A percentile compares a stretch with the other conserved stretches of the same genome.
phyloP scores from a whole-genome alignment of 2,888 invertebrate species.

The Acrocera orbiculus region DNA sequence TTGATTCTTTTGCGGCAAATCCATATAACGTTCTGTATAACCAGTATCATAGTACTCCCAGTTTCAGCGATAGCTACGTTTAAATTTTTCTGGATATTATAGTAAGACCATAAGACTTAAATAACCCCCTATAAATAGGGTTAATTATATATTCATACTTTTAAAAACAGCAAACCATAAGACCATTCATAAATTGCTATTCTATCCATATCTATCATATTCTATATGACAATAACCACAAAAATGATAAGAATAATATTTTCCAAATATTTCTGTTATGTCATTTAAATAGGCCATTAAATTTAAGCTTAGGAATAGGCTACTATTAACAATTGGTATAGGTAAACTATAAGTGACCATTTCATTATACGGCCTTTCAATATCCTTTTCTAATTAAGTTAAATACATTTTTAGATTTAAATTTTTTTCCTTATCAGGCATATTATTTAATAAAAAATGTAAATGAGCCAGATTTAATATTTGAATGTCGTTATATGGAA shows the following conservation, averaged over 20 bases:
- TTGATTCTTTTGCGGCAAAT: slow-evolving; percentile 55
- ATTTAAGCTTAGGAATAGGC: slow-evolving; percentile 17
- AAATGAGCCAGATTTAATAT: slow-evolving; percentile 38
- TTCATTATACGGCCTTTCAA: slow-evolving; percentile 9
- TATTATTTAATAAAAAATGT: slow-evolving; percentile 33
- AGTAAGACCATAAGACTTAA: slow-evolving; percentile 86
- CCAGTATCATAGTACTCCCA: slow-evolving; percentile 98
- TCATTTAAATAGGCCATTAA: slow-evolving; percentile 3
- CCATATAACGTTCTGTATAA: slow-evolving; percentile 97
- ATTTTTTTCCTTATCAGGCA: slow-evolving; percentile 34
- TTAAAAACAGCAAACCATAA: slow-evolving; percentile 63
- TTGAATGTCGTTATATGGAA: slow-evolving; percentile 33
- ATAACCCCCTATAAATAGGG: slow-evolving; percentile 65
- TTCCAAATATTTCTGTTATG: background rate
- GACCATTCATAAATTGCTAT: slow-evolving; percentile 98
- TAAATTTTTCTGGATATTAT: slow-evolving; percentile 83
- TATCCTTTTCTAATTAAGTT: slow-evolving; percentile 14
- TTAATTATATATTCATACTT: too few relatives aligned
- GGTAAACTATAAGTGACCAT: slow-evolving; percentile 15
- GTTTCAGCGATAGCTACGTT: slow-evolving; percentile 85
- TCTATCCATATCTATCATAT: slow-evolving; percentile 82
- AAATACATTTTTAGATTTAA: slow-evolving; percentile 16
- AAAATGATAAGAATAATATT: too few relatives aligned
- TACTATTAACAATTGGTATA: slow-evolving; percentile 18
- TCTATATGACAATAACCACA: too few relatives aligned